Evolutionary conservation across 2,888 invertebrate species (phyloP).

Genomic region (Lepeophtheirus nordmannii): DNA sequence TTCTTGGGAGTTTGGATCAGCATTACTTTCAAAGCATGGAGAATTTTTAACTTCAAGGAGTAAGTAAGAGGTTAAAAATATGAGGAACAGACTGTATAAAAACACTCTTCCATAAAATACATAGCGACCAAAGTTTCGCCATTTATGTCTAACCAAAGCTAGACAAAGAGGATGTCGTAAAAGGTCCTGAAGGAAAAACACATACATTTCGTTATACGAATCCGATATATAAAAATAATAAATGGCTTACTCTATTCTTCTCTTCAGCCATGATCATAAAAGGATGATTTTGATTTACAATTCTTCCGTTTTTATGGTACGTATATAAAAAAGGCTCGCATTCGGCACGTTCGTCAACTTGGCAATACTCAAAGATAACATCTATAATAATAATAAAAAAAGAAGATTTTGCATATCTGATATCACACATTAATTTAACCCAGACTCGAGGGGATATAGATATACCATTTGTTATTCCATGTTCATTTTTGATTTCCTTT

Average conservation of each 20-base stretch:
- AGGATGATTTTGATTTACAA: conserved; percentile 31
- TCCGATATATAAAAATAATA: not conserved
- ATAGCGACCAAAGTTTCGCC: conserved; percentile 36
- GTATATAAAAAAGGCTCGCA: not conserved
- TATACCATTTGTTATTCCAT: too few relatives aligned
- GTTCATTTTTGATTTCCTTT: not conserved
- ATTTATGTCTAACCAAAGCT: conserved; percentile 37
- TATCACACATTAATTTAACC: too few relatives aligned
- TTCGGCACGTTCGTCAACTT: conserved; percentile 1
- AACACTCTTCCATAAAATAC: conserved; percentile 32
- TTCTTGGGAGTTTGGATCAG: not conserved
- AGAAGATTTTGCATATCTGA: too few relatives aligned
- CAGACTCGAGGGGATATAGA: too few relatives aligned
- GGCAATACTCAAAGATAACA: not conserved
- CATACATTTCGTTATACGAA: not conserved
- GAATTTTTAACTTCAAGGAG: conserved; percentile 27
- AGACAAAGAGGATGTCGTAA: conserved; percentile 39
- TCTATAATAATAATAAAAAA: too few relatives aligned
- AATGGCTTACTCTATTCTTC: conserved; percentile 21
- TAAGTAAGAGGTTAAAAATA: conserved; percentile 37
- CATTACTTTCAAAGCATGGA: not conserved
- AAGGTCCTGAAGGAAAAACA: conserved; percentile 34
- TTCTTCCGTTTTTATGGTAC: conserved; percentile 23
- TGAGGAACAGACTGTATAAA: conserved; percentile 36
- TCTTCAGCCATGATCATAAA: conserved; percentile 31